These are phyloP conservation scores for Cylindroiulus punctatus DNA, from an alignment of 2,888 invertebrate species.

Conservation along the genomic window DNA sequence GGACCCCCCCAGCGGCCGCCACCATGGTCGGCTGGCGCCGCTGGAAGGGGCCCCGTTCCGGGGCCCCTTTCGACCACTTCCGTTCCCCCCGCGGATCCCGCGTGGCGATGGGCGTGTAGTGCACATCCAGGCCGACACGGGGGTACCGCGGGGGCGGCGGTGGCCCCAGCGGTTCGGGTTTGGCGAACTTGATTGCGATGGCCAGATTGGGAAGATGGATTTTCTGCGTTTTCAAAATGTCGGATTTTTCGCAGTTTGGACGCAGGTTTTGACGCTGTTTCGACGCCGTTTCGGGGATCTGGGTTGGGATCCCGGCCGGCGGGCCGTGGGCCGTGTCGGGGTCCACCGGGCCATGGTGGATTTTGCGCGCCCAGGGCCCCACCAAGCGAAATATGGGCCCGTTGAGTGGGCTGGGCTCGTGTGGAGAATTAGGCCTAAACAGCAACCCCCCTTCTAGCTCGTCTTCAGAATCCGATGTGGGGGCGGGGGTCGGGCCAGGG, in stretches of 20 bases:
- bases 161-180: background rate
- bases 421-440: background rate
- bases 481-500: too few species aligned
- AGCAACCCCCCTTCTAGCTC: too few species aligned
- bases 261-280: too few species aligned
- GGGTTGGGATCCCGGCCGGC: background rate
- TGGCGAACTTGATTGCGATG: constrained; percentile 9
- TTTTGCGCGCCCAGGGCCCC: background rate
- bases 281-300: background rate
- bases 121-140: background rate
- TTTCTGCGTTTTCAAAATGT: background rate
- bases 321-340: too few species aligned
- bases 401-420: background rate
- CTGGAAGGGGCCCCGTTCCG: background rate
- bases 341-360: too few species aligned
- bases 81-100: background rate
- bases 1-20: background rate
- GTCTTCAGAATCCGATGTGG: too few species aligned
- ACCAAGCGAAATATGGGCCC: background rate
- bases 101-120: background rate
- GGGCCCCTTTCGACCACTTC: background rate
- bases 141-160: background rate
- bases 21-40: background rate
- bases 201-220: background rate
- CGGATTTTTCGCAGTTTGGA: too few species aligned